Evolutionary conservation across 2,797 vertebrate genomes (phyloP).

Genomic region (Odontamblyopus lacepedii): DNA sequence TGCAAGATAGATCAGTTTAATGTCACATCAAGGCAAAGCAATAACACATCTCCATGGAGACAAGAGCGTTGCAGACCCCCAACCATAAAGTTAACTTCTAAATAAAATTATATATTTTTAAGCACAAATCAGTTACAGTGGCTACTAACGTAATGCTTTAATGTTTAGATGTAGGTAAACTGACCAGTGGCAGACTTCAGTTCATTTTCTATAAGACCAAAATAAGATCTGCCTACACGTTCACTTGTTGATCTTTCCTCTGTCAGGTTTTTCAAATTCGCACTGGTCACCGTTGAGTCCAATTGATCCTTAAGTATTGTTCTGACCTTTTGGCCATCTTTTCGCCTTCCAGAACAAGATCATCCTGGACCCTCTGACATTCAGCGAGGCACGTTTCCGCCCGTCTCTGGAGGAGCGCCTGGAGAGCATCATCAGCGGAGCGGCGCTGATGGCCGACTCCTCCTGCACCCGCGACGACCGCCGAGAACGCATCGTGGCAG

Average conservation of each 20-base stretch:
- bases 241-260: background rate
- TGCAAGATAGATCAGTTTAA: background rate
- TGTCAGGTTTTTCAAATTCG: slow-evolving; percentile 10
- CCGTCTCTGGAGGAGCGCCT: slow-evolving; percentile 95
- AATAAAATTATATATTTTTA: too few species aligned
- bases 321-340: slow-evolving; percentile 30
- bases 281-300: background rate
- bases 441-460: slow-evolving; percentile 97
- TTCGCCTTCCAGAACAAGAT: slow-evolving; percentile 83
- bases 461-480: slow-evolving; percentile 98
- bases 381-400: slow-evolving; percentile 95
- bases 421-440: slow-evolving; percentile 98
- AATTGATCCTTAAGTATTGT: background rate
- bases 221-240: background rate
- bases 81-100: too few species aligned
- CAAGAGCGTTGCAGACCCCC: too few species aligned
- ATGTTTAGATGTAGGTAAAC: background rate
- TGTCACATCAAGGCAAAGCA: too few species aligned
- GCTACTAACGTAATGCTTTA: background rate
- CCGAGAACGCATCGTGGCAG: slow-evolving; percentile 95
- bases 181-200: too few species aligned
- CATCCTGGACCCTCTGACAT: slow-evolving; percentile 94
- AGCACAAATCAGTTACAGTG: background rate
- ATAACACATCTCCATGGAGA: too few species aligned
- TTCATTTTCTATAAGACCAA: background rate